Evolutionary conservation across 2,888 invertebrate genomes (phyloP).

Genomic region (Stenodema calcarata): DNA sequence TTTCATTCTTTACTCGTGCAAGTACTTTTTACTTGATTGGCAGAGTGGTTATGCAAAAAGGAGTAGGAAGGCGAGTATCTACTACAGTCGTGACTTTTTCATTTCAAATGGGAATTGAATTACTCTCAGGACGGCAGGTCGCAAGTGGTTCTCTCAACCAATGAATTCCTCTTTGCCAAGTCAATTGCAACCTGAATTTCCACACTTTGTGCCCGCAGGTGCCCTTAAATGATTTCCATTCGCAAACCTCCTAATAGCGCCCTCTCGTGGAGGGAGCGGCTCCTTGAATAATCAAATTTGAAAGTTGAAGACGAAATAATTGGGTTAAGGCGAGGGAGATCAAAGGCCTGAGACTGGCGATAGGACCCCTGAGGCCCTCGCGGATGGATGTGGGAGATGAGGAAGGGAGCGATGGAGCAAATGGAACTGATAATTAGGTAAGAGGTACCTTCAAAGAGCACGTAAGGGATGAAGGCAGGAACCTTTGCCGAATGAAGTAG

Average conservation of each 20-base stretch:
- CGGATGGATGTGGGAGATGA: not conserved
- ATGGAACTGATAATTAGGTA: constrained; percentile 41
- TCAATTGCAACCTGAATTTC: not conserved
- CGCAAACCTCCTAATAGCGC: not conserved
- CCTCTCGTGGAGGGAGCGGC: not conserved
- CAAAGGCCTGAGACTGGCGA: constrained; percentile 3
- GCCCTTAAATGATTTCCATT: not conserved
- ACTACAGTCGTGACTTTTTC: no score
- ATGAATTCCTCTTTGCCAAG: not conserved
- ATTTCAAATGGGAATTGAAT: not conserved
- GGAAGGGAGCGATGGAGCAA: not conserved
- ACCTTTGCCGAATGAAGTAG: not conserved
- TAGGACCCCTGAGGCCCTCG: not conserved
- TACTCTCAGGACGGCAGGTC: not conserved
- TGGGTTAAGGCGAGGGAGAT: constrained; percentile 26
- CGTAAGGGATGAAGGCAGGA: not conserved
- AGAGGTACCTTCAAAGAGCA: constrained; percentile 30
- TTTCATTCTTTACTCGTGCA: no score
- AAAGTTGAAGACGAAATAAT: constrained; percentile 34
- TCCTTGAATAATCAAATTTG: constrained; percentile 28
- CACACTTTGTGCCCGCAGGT: not conserved
- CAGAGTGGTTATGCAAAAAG: no score
- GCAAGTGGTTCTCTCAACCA: not conserved
- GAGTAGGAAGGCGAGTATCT: no score
- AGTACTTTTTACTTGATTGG: no score